Base-by-base conservation (phyloP, 2,888 invertebrate genomes). In the Lasioglossum marginatum region DNA sequence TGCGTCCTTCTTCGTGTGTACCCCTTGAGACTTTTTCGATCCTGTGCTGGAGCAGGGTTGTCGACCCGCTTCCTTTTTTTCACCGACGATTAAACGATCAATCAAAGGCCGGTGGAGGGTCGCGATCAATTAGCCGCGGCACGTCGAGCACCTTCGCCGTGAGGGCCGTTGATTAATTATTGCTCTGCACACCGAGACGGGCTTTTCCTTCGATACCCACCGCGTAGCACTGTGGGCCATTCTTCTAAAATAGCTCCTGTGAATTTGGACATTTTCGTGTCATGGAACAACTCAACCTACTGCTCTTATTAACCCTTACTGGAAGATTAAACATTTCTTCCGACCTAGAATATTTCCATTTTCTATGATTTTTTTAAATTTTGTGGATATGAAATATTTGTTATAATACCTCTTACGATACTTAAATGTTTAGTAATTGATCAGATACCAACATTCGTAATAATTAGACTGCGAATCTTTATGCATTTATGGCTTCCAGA, bases 51-150 rank as follows among this genome's bases (percentile, higher is more conserved):
- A 19, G 37, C 68, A 23, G 23, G 37, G 27, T 43, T 52, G 31
- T 66, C 63, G 27, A 40, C 74, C 37, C 34, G 68, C 45, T 34
- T 75, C 52, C 52, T 79, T 78, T 78, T 43, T 85, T 60, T 70
- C 77, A 40, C 77, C 83, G 90, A n/a, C 52, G 92, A 92, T 93
- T 92, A 91, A 92, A 88, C 91, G 92, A 93, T 93, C 92, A 92
- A 91, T 91, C 92, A 92, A 87, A 89, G 91, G 77, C 78, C 81
- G 78, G 85, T 10, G n/a, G 52, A 88, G 91, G 88, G 91, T 92
- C 92, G 87, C 91, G 92, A 92, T 93, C 93, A 92, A 93, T 93
- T 93, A 93, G 92, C 90, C 90, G 60, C 60, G 88, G 37, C 66
- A 89, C 87, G 91, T 90, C 90, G 91, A 92, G 89, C 89, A 92